Evolutionary conservation across 2,888 invertebrate species (phyloP).

Genomic region (Athalia rosae): DNA sequence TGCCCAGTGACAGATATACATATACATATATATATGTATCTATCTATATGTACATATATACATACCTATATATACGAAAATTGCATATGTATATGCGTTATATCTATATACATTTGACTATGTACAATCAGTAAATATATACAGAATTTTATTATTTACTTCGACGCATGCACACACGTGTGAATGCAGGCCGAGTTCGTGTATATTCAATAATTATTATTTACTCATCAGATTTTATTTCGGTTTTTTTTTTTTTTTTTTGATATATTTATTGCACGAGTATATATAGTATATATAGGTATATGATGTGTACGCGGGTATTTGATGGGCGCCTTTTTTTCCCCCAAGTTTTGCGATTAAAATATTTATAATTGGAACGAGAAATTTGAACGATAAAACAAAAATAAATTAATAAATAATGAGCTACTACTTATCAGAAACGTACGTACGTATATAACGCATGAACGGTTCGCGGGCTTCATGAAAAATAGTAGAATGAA

Average conservation of each 20-base stretch:
- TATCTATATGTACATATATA: background rate
- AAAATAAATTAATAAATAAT: too few relatives aligned
- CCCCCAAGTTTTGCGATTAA: too few relatives aligned
- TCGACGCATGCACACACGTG: background rate
- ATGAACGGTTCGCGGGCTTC: too few relatives aligned
- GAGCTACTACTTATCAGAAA: too few relatives aligned
- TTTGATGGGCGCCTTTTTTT: background rate
- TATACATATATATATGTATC: background rate
- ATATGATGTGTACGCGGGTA: too few relatives aligned
- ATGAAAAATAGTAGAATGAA: too few relatives aligned
- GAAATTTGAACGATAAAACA: too few relatives aligned
- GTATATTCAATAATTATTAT: background rate
- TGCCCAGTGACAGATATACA: slow-evolving; percentile 61
- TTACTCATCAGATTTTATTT: background rate
- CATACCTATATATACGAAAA: background rate
- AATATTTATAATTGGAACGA: too few relatives aligned
- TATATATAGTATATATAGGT: too few relatives aligned
- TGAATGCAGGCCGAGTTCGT: background rate
- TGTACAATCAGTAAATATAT: background rate
- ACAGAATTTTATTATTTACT: background rate
- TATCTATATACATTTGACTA: background rate
- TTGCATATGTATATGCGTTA: background rate
- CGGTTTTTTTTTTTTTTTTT: background rate
- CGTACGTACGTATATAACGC: too few relatives aligned
- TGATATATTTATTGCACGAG: background rate